Evolutionary conservation across 2,888 invertebrate genomes (phyloP).

Genomic region (Sphaeridia pumilis): DNA sequence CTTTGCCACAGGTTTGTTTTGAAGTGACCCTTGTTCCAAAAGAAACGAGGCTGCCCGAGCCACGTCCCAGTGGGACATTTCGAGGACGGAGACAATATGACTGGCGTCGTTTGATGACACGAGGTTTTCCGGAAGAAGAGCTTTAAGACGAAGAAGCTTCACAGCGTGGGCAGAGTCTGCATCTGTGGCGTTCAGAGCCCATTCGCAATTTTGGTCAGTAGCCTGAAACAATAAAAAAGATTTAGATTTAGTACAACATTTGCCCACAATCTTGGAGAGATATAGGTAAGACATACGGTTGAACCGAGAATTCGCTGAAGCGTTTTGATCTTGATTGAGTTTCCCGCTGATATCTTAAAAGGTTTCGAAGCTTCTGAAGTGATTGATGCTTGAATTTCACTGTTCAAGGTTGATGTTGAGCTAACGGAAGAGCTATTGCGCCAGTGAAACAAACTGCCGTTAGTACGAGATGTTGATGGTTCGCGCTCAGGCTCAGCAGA

Average conservation of each 20-base stretch:
- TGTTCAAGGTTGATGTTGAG: too few species aligned
- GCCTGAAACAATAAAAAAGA: slow-evolving; percentile 17
- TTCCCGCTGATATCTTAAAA: background rate
- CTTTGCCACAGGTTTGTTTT: background rate
- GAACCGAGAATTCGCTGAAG: slow-evolving; percentile 32
- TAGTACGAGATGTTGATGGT: background rate
- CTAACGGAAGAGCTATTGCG: too few species aligned
- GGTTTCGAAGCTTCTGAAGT: background rate
- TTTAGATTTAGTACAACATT: background rate
- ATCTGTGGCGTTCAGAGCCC: slow-evolving; percentile 30
- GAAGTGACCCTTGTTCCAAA: slow-evolving; percentile 34
- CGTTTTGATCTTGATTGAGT: slow-evolving; percentile 31
- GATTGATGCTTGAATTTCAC: too few species aligned
- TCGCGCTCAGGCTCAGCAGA: too few species aligned
- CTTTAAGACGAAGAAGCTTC: slow-evolving; percentile 31
- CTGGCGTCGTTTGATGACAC: slow-evolving; percentile 27
- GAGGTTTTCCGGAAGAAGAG: slow-evolving; percentile 31
- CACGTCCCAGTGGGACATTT: slow-evolving; percentile 54
- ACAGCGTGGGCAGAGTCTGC: slow-evolving; percentile 34
- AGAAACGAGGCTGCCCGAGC: slow-evolving; percentile 54
- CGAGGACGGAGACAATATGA: slow-evolving; percentile 39
- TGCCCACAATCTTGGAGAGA: background rate
- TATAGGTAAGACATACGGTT: slow-evolving; percentile 22
- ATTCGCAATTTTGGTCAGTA: slow-evolving; percentile 26
- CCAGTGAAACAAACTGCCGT: too few species aligned